A percentile compares a stretch with the other conserved stretches of the same genome.
Conservation (phyloP, 1,140 invertebrate genomes). For the Linepithema humile region DNA sequence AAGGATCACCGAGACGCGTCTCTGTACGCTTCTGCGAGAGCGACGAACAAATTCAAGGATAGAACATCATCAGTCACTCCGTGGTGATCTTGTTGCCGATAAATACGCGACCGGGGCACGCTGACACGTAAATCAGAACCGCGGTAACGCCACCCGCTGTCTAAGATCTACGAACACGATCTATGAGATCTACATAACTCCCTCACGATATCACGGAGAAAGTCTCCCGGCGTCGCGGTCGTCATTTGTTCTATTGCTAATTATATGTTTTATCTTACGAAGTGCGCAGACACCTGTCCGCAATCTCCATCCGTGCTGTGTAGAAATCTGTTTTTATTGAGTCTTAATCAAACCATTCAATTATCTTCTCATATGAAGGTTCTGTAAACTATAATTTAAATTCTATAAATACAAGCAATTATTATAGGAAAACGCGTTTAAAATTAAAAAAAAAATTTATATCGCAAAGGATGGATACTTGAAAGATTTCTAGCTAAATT, state of each 20-base stretch:
- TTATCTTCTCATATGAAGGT: not conserved
- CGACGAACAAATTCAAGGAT: slow-evolving; percentile 40
- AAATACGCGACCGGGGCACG: slow-evolving; percentile 49
- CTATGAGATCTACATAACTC: slow-evolving; percentile 30
- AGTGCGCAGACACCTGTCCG: not conserved
- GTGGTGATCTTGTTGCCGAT: slow-evolving; percentile 58
- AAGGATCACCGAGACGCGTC: slow-evolving; percentile 1
- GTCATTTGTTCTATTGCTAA: not conserved
- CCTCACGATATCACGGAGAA: slow-evolving; percentile 40
- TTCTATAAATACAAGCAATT: not conserved
- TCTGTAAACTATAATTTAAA: not conserved
- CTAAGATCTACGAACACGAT: slow-evolving; percentile 61
- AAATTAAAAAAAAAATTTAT: not conserved
- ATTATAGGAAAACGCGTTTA: not conserved
- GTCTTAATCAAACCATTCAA: not conserved
- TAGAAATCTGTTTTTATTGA: not conserved
- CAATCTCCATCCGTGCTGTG: not conserved
- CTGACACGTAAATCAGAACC: slow-evolving; percentile 47
- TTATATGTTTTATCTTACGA: not conserved
- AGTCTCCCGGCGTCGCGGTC: not conserved
- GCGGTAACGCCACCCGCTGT: slow-evolving; percentile 53
- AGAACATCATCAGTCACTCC: slow-evolving; percentile 57
- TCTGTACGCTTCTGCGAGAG: not conserved
- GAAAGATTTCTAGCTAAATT: not conserved
- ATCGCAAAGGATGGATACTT: not conserved